Base-by-base conservation (phyloP, 1,140 invertebrate genomes). In the Drosophila bocki region DNA sequence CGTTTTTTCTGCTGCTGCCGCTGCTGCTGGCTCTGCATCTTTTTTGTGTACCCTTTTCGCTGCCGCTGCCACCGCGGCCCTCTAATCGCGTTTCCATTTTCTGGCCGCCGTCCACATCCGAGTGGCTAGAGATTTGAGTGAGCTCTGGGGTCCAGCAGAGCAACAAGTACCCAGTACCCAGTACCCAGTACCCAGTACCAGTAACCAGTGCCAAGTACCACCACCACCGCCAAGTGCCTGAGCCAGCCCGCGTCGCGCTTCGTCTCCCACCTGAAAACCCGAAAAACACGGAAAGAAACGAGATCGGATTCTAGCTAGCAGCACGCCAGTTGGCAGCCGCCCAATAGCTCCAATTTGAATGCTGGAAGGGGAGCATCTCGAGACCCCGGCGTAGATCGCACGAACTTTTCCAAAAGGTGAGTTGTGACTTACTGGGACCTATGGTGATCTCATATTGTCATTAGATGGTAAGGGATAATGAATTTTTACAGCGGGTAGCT, bases 21-120 rank as follows among this genome's bases (percentile, higher is more conserved):
- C 53, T 63, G 63, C 50, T 71, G 79, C 79, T 86, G 74, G 58
- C 84, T 88, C 77, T 84, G 84, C 80, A 74, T 64, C 78, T 69
- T 81, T 81, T 61, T 63, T 65, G 75, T 78, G 75, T 78, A 78
- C 75, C 74, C 75, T 78, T 78, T 76, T 64, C 54, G 70, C 53
- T 56, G 53, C 68, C 51, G 42, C 64, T 56, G 50, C 50, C 54
- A 48, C 63, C 56, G 56, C 42, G 44, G 32, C 63, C 70, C 75
- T 65, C 85, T 81, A 88, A 88, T 88, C 85, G 84, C 85, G 84
- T 90, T 88, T 69, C 78, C 78, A 80, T 80, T 88, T 88, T 80
- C 78, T 63, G 59, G 76, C 64, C 69, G 54, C 37, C 45, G 67
- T 74, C 68, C 54, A 72, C 67, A 47, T 50, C 51, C 32, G 65